phyloP scores from a whole-genome alignment of 2,888 invertebrate genomes.

The Druceiella hillmani region DNA sequence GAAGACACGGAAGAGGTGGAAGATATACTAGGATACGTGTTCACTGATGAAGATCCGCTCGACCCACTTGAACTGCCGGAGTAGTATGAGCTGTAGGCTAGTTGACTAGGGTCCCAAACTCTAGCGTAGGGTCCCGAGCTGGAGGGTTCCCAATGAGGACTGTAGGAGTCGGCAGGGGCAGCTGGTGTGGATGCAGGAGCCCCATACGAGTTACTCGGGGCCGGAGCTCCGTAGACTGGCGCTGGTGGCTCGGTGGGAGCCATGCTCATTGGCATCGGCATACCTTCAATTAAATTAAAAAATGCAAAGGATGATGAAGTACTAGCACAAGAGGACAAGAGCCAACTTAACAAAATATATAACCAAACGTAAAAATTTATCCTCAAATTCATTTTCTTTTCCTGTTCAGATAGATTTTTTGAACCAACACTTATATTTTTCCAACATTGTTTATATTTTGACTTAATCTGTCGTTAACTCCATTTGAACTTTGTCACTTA shows the following conservation, averaged over 20 bases:
- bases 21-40: conserved; percentile 45
- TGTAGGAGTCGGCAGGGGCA: conserved; percentile 66
- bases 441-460: no score
- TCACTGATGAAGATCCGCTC: conserved; percentile 51
- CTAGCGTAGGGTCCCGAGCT: conserved; percentile 74
- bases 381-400: no score
- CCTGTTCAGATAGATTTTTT: no score
- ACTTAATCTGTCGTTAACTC: no score
- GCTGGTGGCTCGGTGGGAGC: conserved; percentile 55
- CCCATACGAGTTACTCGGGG: conserved; percentile 49
- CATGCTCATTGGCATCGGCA: conserved; percentile 65
- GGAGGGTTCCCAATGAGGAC: conserved; percentile 65
- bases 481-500: no score
- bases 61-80: conserved; percentile 57
- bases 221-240: conserved; percentile 65
- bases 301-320: no score
- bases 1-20: conserved; percentile 37
- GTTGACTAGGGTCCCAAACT: conserved; percentile 66
- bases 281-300: no score
- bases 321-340: no score
- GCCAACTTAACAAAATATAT: no score
- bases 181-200: conserved; percentile 48
- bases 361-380: no score
- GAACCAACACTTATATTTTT: no score
- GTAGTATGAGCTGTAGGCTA: conserved; percentile 68